Percentiles rank a stretch among this genome's conserved stretches.
These are phyloP conservation scores for Centropristis striata DNA, from an alignment of 2,113 vertebrate species.

Conservation along the genomic window DNA sequence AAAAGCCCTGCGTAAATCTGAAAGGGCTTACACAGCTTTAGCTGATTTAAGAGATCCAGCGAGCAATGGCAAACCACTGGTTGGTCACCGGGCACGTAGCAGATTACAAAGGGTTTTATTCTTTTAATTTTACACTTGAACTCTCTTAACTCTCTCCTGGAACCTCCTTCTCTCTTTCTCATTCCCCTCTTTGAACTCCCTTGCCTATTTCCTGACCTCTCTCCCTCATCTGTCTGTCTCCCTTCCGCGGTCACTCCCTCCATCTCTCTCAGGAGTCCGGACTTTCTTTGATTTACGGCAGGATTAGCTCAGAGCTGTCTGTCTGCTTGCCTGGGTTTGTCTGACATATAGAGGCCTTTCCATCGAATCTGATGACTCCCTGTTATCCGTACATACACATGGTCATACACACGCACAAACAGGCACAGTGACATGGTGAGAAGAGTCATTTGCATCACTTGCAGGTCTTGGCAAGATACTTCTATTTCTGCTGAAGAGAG, in stretches of 20 bases:
- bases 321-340: conserved; percentile 36
- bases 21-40: conserved; percentile 22
- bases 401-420: conserved; percentile 17
- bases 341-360: conserved; percentile 37
- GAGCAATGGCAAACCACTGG: conserved; percentile 16
- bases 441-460: not conserved
- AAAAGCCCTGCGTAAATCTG: conserved; percentile 24
- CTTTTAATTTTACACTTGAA: conserved; percentile 70
- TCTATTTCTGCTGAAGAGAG: not conserved
- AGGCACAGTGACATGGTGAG: too few species aligned
- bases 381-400: conserved; percentile 19
- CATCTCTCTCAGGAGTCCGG: conserved; percentile 42
- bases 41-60: conserved; percentile 31
- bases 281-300: conserved; percentile 64
- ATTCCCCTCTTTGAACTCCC: conserved; percentile 59
- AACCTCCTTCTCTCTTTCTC: conserved; percentile 40
- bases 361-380: conserved; percentile 29
- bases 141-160: conserved; percentile 44
- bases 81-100: conserved; percentile 16
- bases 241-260: conserved; percentile 50
- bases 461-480: not conserved
- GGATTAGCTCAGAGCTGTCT: conserved; percentile 65
- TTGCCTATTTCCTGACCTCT: conserved; percentile 62
- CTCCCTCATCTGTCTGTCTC: conserved; percentile 37
- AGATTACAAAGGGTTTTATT: conserved; percentile 57